Percentiles rank a stretch among this genome's conserved stretches.
Evolutionary conservation across 2,888 invertebrate genomes (phyloP).

Genomic region (Diplazon laetatorius): DNA sequence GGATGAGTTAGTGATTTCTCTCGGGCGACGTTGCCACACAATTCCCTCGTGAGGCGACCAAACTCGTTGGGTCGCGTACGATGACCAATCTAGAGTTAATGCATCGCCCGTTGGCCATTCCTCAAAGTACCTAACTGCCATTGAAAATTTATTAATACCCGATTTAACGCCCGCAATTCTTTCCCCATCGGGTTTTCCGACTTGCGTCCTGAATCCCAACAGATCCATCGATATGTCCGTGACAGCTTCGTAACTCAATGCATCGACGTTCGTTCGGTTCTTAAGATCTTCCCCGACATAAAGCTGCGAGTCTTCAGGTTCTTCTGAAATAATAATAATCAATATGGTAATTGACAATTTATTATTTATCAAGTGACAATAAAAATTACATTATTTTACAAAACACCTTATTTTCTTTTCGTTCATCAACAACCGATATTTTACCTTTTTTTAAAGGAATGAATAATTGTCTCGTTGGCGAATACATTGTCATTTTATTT

Average conservation of each 20-base stretch:
- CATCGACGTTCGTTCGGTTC: conserved; percentile 57
- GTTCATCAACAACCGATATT: neutral
- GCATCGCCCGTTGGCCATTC: conserved; percentile 61
- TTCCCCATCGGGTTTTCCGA: conserved; percentile 14
- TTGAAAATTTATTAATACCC: conserved; percentile 2
- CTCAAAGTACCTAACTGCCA: conserved; percentile 67
- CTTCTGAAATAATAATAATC: conserved; percentile 65
- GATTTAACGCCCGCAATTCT: neutral
- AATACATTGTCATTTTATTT: conserved; percentile 67
- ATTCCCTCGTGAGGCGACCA: too few species aligned
- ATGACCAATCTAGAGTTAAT: too few species aligned
- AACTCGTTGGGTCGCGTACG: too few species aligned
- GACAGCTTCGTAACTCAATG: conserved; percentile 69
- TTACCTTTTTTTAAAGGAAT: conserved; percentile 68
- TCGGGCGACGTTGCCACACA: too few species aligned
- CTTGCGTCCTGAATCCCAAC: conserved; percentile 68
- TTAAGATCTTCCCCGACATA: conserved; percentile 70
- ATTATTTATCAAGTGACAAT: neutral
- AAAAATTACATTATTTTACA: too few species aligned
- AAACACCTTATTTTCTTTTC: too few species aligned
- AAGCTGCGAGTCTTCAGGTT: conserved; percentile 70
- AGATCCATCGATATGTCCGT: conserved; percentile 70
- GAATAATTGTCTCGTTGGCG: conserved; percentile 68
- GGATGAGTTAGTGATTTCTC: too few species aligned
- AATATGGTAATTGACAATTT: neutral